These are phyloP conservation scores for Podarcis muralis DNA, from an alignment of 2,113 vertebrate genomes.

Conservation along the genomic window DNA sequence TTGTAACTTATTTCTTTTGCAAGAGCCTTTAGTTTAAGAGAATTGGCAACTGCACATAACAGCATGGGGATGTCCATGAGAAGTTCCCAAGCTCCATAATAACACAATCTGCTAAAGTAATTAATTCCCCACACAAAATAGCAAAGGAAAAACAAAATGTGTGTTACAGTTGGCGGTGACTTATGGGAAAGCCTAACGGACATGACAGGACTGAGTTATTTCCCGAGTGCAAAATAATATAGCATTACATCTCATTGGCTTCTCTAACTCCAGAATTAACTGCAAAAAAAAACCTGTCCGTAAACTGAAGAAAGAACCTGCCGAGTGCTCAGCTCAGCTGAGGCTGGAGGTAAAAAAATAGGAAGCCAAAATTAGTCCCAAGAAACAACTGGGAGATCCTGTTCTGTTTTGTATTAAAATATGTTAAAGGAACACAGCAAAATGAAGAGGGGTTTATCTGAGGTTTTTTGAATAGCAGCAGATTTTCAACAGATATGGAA, in stretches of 20 bases:
- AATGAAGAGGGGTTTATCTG: not conserved
- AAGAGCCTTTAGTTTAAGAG: conserved; percentile 31
- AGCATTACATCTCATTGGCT: conserved; percentile 13
- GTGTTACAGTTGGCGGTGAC: conserved; percentile 8
- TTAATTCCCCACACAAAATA: not conserved
- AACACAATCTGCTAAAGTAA: conserved; percentile 1
- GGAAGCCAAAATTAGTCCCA: conserved; percentile 17
- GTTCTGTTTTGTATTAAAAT: not conserved
- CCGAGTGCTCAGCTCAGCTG: conserved; percentile 12
- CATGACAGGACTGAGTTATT: conserved; percentile 10
- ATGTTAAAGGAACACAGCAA: not conserved
- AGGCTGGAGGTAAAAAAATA: not conserved
- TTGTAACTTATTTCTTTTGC: conserved; percentile 38
- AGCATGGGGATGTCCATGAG: conserved; percentile 43
- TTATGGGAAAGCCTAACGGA: conserved; percentile 23
- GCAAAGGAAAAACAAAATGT: conserved; percentile 10
- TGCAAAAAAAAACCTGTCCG: conserved; percentile 26
- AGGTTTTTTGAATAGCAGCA: conserved; percentile 1
- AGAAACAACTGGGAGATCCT: not conserved
- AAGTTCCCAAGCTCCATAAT: conserved; percentile 36
- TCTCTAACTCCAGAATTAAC: conserved; percentile 27
- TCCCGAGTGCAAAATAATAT: not conserved
- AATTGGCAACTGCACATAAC: conserved; percentile 42
- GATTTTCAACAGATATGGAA: not conserved
- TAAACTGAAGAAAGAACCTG: conserved; percentile 14